Base-by-base conservation (phyloP, 2,113 vertebrate species). In the Phalacrocorax carbo region DNA sequence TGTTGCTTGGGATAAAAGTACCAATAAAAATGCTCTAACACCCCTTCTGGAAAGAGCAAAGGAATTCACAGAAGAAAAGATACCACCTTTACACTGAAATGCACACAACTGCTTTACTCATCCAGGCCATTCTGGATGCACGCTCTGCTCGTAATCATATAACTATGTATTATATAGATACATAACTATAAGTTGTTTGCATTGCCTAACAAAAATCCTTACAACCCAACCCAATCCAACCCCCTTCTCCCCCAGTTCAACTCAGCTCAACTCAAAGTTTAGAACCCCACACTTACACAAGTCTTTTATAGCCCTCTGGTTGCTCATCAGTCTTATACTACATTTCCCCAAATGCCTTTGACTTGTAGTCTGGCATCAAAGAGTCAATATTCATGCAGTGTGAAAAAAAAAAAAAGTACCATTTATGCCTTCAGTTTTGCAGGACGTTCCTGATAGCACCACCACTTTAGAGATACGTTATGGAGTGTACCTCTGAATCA, bases 281-380 rank as follows among this genome's bases (percentile, higher is more conserved):
- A 62, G 0, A 0, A 66, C 4, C 9, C 2, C 12, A 38, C 5
- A 12, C 2, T 76, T 11, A 38, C 2, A 0, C 2, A 75, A 61
- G 3, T 64, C 32, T 62, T 86, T 62, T 71, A 51, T 29, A 86
- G 10, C 6, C 5, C 2, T 82, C 14, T 1, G 1, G 12, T 62
- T 26, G 61, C 10, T 38, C 38, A 38, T 69, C 5, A 3, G 48
- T 78, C 19, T 66, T 62, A 34, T 12, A 44, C 3, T 49, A 8
- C 5, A 27, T 64, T 82, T 82, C 21, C 32, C 48, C 19, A 58
- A 70, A 54, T 68, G 11, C 3, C 14, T 75, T 79, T 58, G 44
- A 27, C 11, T 64, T 79, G 13, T 40, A 71, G 4, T 20, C 46
- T 73, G 21, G 3, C 36, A 48, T 49, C 44, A 61, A 84, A 81